phyloP scores from a whole-genome alignment of 2,888 invertebrate species.

The Dicyrtoma fusca region DNA sequence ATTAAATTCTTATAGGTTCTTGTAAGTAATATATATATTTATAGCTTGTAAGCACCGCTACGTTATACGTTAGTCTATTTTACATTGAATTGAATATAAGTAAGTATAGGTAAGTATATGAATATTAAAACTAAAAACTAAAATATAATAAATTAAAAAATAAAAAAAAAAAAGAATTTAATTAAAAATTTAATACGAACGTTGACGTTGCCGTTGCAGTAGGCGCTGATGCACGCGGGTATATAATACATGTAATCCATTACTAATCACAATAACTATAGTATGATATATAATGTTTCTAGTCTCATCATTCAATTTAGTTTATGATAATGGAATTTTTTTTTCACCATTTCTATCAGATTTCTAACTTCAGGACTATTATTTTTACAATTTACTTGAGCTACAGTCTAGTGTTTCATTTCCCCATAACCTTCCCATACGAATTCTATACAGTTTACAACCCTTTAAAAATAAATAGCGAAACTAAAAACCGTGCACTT shows the following conservation, averaged over 20 bases:
- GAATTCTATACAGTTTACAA: not conserved
- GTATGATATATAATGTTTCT: too few relatives aligned
- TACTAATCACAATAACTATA: too few relatives aligned
- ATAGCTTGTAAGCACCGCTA: not conserved
- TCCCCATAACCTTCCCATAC: not conserved
- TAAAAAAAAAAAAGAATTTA: too few relatives aligned
- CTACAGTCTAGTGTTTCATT: not conserved
- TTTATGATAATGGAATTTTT: not conserved
- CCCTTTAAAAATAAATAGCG: not conserved
- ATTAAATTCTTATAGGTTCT: not conserved
- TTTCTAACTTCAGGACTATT: not conserved
- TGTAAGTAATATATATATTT: too few relatives aligned
- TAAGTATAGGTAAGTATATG: too few relatives aligned
- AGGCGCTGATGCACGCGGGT: too few relatives aligned
- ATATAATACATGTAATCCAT: too few relatives aligned
- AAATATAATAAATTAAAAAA: too few relatives aligned
- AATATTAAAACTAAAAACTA: too few relatives aligned
- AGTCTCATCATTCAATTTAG: too few relatives aligned
- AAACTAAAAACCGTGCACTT: not conserved
- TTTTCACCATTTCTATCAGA: not conserved
- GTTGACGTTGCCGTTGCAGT: too few relatives aligned
- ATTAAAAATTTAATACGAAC: too few relatives aligned
- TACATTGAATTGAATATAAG: not conserved
- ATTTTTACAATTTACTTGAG: not conserved
- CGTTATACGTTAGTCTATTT: not conserved